Evolutionary conservation across 2,797 vertebrate species (phyloP), one percentile per base, ranked within the genome.

Genomic region (Danio choprae): DNA sequence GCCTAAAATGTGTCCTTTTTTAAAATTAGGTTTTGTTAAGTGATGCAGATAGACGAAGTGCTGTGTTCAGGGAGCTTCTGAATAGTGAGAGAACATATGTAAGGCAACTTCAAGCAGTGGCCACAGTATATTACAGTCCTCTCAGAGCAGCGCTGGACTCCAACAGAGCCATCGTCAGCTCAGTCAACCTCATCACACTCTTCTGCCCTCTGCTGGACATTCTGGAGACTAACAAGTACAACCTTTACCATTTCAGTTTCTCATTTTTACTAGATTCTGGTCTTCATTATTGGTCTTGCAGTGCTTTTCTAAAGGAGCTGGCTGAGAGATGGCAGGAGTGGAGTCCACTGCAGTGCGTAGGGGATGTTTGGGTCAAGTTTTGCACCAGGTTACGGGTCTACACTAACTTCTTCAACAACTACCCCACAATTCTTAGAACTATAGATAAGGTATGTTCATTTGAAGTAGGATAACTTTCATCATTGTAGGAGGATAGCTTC

Each of bases 351-450:
- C 95, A 95, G 83, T 93, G 94, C 76, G 81, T 96, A 1, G 95
- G 95, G 43, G 94, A 96, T 7, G 89, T 95, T 83, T 90, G 92
- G 62, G 53, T 92, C 0, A 95, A 92, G 43, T 92, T 96, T 82
- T 94, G 91, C 86, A 92, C 88, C 41, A 91, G 90, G 20, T 81
- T 97, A 82, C 85, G 90, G 70, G 88, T 86, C 13, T 93, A 94
- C 63, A 94, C 91, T 81, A 95, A 94, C 90, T 96, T 96, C 87
- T 93, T 96, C 69, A 95, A 96, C 88, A 95, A 95, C 86, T 95
- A 96, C 79, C 82, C 89, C 16, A 92, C 93, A 5, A 92, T 94
- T 77, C 89, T 97, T 70, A 83, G 86, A 86, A 92, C 92, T 55
- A 88, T 95, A 0, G 94, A 96, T 87, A 95, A 94, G 94, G 95